Percentiles rank a stretch among this genome's conserved stretches.
These are phyloP conservation scores for Camelus bactrianus DNA, from an alignment of 2,113 vertebrate genomes.

Conservation along the genomic window DNA sequence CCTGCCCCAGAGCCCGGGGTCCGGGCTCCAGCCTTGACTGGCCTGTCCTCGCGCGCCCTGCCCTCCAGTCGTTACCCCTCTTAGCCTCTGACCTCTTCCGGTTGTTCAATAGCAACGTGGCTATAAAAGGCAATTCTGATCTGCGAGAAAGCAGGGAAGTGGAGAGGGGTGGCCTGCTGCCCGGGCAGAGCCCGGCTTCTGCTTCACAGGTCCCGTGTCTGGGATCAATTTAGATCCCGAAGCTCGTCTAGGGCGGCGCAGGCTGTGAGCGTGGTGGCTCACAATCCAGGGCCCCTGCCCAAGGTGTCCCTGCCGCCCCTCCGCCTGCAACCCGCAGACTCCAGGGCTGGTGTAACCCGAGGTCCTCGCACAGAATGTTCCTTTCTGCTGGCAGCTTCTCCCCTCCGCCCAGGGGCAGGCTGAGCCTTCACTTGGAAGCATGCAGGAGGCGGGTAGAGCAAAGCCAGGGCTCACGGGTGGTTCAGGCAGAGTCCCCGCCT, in stretches of 20 bases:
- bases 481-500: rapidly evolving
- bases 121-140: constrained; percentile 51
- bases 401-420: neutral
- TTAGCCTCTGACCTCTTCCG: neutral
- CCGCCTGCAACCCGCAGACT: rapidly evolving
- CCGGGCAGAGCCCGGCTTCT: neutral
- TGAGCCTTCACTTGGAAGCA: rapidly evolving
- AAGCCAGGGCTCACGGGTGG: neutral
- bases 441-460: neutral
- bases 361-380: neutral
- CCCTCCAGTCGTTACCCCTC: no score
- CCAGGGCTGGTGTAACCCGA: rapidly evolving
- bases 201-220: neutral
- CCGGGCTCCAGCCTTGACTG: neutral
- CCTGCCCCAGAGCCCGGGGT: neutral
- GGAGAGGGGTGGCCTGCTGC: neutral
- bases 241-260: constrained; percentile 44
- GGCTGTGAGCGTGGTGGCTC: neutral
- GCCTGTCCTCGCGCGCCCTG: neutral
- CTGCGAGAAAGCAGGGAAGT: neutral
- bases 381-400: neutral
- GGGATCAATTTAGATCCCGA: constrained; percentile 68
- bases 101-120: neutral
- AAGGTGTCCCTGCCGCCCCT: neutral
- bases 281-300: neutral